Conservation (phyloP, 2,888 invertebrate species). For the Macrosoma leucophasiata region DNA sequence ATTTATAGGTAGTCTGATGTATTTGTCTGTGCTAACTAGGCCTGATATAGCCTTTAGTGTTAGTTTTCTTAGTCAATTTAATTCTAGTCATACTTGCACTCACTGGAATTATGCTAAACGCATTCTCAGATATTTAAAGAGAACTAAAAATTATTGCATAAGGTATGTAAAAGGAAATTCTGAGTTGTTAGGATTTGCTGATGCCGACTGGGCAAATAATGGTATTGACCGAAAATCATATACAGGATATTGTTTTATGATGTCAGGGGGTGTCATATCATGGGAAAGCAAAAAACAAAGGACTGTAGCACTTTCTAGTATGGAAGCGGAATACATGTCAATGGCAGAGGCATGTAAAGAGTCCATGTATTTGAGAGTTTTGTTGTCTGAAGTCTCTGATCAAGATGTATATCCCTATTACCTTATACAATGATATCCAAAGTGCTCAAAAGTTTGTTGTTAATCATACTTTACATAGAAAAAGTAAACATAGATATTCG, state of each 20-base stretch:
- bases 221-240: slow-evolving; percentile 3
- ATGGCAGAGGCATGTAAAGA: neutral
- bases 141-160: slow-evolving; percentile 4
- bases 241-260: no score
- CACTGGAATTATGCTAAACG: slow-evolving; percentile 4
- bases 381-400: no score
- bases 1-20: no score
- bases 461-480: no score
- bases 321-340: neutral
- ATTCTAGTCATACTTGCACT: neutral
- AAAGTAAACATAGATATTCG: no score
- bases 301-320: neutral
- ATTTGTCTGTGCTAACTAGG: slow-evolving; percentile 3
- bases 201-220: slow-evolving; percentile 5
- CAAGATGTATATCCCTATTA: no score
- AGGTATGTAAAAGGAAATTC: slow-evolving; percentile 1
- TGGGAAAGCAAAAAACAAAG: neutral
- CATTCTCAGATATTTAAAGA: slow-evolving; percentile 4
- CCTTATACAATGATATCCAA: no score
- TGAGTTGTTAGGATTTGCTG: slow-evolving; percentile 1
- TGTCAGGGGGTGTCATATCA: no score
- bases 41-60: slow-evolving; percentile 7
- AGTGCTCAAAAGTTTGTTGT: no score
- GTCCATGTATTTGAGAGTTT: no score
- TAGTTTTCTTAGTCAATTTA: slow-evolving; percentile 8